Conservation (phyloP, 2,888 invertebrate species). For the Sycophila texana region DNA sequence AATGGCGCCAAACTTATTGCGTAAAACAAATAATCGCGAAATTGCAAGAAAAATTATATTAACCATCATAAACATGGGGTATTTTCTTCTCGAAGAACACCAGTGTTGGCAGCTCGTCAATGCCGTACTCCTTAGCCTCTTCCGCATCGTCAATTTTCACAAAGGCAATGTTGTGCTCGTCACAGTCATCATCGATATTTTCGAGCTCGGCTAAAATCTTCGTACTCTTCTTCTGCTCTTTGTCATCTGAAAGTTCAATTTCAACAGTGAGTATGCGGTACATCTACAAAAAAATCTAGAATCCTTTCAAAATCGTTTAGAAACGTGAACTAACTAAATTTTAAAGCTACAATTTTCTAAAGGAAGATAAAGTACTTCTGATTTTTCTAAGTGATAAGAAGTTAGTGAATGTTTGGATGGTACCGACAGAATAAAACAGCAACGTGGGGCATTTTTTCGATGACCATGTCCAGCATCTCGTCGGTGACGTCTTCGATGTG, state of each 20-base stretch:
- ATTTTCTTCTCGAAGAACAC: constrained; percentile 83
- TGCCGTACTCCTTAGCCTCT: constrained; percentile 93
- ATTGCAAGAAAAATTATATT: constrained; percentile 16
- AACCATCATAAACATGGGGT: constrained; percentile 80
- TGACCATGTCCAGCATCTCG: constrained; percentile 93
- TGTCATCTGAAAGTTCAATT: constrained; percentile 82
- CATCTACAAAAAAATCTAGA: too few relatives aligned
- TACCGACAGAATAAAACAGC: constrained; percentile 94
- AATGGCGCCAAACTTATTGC: too few relatives aligned
- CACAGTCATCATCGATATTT: constrained; percentile 95
- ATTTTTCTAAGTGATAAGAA: too few relatives aligned
- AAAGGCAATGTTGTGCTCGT: constrained; percentile 93
- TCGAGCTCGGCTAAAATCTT: constrained; percentile 89
- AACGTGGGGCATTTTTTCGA: constrained; percentile 91
- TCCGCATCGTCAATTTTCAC: constrained; percentile 93
- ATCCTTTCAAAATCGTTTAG: too few relatives aligned
- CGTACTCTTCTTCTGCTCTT: constrained; percentile 92
- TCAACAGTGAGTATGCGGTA: too few relatives aligned
- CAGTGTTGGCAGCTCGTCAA: constrained; percentile 88
- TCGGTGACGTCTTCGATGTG: constrained; percentile 96
- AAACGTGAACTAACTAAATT: not conserved
- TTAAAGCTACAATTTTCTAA: not conserved
- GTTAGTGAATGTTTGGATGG: constrained; percentile 22
- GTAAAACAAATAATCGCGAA: too few relatives aligned
- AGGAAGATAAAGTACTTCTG: not conserved